Conservation (phyloP, 2,113 vertebrate genomes). For the Lampris incognitus region DNA sequence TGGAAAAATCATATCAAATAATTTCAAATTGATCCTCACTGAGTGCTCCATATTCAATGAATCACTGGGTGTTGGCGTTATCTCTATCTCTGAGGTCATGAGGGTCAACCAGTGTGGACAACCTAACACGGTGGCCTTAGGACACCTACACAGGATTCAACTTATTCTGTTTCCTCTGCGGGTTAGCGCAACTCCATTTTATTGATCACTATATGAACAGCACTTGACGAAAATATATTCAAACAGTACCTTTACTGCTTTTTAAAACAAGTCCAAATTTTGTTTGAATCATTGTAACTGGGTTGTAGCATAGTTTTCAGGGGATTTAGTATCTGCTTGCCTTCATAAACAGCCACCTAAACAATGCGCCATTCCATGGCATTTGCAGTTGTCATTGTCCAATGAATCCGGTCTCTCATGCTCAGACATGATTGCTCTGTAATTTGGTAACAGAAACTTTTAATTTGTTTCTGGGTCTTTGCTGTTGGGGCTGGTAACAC, state of each 20-base stretch:
- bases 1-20: conserved; percentile 32
- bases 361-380: conserved; percentile 35
- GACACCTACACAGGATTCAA: conserved; percentile 14
- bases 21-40: conserved; percentile 31
- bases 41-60: conserved; percentile 35
- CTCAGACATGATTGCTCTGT: conserved; percentile 34
- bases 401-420: conserved; percentile 32
- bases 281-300: conserved; percentile 17
- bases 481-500: conserved; percentile 48
- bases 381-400: conserved; percentile 45
- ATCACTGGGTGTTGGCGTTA: conserved; percentile 44
- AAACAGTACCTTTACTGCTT: conserved; percentile 29
- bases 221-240: conserved; percentile 36
- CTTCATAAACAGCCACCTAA: conserved; percentile 33
- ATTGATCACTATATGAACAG: conserved; percentile 44
- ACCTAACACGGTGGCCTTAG: conserved; percentile 41
- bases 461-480: conserved; percentile 64
- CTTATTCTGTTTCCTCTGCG: conserved; percentile 37
- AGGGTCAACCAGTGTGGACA: conserved; percentile 51
- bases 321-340: conserved; percentile 24
- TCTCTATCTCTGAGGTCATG: conserved; percentile 52
- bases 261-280: conserved; percentile 23
- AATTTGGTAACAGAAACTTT: conserved; percentile 72
- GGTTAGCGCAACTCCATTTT: conserved; percentile 41
- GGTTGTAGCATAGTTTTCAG: conserved; percentile 6